These are phyloP conservation scores for Podotricha telesiphe DNA, from an alignment of 2,888 invertebrate species.

Conservation along the genomic window DNA sequence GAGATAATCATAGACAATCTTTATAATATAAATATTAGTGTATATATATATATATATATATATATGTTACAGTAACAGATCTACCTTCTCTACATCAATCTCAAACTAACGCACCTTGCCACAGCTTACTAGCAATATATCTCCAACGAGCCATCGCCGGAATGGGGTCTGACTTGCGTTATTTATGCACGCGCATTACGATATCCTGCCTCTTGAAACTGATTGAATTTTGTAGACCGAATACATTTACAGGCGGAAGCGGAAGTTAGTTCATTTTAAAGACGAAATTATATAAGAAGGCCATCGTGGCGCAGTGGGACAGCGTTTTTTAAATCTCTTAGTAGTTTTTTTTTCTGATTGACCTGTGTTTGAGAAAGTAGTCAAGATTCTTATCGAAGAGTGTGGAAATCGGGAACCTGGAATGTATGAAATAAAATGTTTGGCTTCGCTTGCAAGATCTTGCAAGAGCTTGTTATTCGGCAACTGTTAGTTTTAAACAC, in stretches of 20 bases:
- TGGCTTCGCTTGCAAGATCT: no score
- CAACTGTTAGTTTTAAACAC: no score
- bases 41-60: not conserved
- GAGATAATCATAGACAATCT: no score
- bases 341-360: no score
- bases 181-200: slow-evolving; percentile 73
- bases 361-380: no score
- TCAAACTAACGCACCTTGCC: slow-evolving; percentile 25
- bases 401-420: no score
- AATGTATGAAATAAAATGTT: no score
- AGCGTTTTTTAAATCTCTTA: no score
- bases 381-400: no score
- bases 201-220: slow-evolving; percentile 67
- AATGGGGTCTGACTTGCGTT: slow-evolving; percentile 60
- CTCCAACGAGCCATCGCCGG: slow-evolving; percentile 48
- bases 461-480: no score
- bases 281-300: not conserved
- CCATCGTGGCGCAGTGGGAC: no score
- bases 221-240: slow-evolving; percentile 66
- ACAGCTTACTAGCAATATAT: slow-evolving; percentile 48
- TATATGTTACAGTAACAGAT: not conserved
- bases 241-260: slow-evolving; percentile 51
- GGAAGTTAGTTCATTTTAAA: slow-evolving; percentile 13
- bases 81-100: slow-evolving; percentile 27
- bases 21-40: no score